phyloP scores from a whole-genome alignment of 2,888 invertebrate species.

The Chymomyza caudatula region DNA sequence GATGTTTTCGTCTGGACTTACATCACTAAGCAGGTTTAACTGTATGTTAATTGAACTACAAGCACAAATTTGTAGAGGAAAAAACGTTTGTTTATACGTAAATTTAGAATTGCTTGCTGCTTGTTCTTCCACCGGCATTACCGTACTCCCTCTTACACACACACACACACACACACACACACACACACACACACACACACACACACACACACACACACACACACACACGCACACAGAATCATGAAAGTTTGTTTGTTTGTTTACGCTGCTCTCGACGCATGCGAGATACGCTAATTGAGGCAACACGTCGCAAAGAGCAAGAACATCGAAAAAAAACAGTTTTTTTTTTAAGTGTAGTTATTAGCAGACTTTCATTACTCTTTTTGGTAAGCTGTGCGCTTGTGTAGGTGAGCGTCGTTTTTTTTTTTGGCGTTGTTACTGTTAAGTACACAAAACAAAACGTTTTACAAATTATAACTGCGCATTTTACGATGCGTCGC shows the following conservation, averaged over 20 bases:
- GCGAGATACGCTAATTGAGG: slow-evolving; percentile 1
- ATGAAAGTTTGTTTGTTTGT: not conserved
- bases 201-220: not conserved
- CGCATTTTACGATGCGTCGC: slow-evolving; percentile 2
- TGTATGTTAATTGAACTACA: not conserved
- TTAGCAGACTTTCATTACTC: not conserved
- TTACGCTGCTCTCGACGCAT: not conserved
- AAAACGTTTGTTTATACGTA: not conserved
- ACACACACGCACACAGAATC: not conserved
- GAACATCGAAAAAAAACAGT: not conserved
- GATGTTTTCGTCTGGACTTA: too few relatives aligned
- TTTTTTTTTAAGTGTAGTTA: not conserved
- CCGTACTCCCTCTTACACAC: too few relatives aligned
- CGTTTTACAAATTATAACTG: slow-evolving; percentile 2
- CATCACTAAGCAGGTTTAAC: too few relatives aligned
- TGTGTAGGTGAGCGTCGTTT: not conserved
- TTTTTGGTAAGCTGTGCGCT: not conserved
- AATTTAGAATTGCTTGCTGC: not conserved
- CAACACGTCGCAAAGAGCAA: not conserved
- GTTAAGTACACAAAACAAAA: not conserved
- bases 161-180: not conserved
- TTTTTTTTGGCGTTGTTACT: not conserved
- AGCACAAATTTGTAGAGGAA: not conserved
- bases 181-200: not conserved
- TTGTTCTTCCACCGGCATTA: not conserved